Evolutionary conservation across 2,113 vertebrate genomes (phyloP).

Genomic region (Tricholaema leucomelas): DNA sequence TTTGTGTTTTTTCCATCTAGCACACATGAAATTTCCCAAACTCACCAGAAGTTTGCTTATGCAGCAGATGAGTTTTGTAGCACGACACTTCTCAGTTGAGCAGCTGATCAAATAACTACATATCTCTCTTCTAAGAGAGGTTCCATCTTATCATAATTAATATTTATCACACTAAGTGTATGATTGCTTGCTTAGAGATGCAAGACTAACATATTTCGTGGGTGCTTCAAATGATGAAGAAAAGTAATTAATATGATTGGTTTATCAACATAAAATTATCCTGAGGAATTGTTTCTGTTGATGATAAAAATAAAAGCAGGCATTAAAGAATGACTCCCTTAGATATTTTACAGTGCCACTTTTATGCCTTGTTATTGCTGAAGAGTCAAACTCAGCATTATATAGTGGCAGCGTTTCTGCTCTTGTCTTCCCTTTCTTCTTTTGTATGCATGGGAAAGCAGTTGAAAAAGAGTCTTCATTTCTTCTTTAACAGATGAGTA

Average conservation of each 20-base stretch:
- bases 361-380: conserved; percentile 12
- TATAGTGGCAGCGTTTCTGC: background rate
- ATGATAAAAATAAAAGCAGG: conserved; percentile 17
- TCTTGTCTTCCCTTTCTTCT: background rate
- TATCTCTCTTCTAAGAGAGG: background rate
- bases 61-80: background rate
- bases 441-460: background rate
- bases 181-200: background rate
- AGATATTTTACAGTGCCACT: background rate
- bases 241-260: conserved; percentile 16
- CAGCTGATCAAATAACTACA: background rate
- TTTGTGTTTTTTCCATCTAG: background rate
- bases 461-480: background rate
- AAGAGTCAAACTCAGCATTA: background rate
- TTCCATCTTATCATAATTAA: background rate
- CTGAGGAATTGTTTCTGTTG: background rate
- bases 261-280: background rate
- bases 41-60: background rate
- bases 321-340: background rate
- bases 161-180: background rate
- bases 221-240: background rate
- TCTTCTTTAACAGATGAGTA: background rate
- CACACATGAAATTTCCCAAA: background rate
- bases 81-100: background rate
- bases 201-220: background rate